Evolutionary conservation across 2,113 vertebrate genomes (phyloP).

Genomic region (Dolichotis patagonum): DNA sequence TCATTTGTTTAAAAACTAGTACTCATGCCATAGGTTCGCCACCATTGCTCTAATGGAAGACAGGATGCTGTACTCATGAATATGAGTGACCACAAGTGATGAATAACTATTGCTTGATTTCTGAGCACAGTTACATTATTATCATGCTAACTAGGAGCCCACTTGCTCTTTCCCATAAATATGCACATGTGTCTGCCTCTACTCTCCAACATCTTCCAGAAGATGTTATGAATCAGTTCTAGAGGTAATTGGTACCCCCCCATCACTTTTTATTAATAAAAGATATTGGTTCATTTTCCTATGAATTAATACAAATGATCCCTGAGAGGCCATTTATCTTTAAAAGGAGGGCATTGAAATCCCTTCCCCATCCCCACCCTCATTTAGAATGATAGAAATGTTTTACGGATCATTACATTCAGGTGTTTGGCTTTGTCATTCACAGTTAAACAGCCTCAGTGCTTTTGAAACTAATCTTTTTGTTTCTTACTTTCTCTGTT

Average conservation of each 20-base stretch:
- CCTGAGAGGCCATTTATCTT: not conserved
- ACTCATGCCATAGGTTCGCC: not conserved
- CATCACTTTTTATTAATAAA: not conserved
- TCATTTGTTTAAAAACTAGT: not conserved
- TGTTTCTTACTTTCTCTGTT: not conserved
- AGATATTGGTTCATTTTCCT: not conserved
- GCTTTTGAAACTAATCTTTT: constrained; percentile 4
- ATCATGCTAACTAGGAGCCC: not conserved
- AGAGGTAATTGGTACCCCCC: not conserved
- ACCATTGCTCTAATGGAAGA: not conserved
- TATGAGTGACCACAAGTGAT: not conserved
- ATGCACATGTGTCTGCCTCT: not conserved
- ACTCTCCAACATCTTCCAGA: not conserved
- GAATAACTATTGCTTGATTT: not conserved
- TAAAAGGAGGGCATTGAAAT: not conserved
- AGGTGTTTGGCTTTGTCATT: constrained; percentile 23
- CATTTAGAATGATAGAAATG: not conserved
- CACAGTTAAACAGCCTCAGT: not conserved
- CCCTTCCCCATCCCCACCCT: not conserved
- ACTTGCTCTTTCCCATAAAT: not conserved
- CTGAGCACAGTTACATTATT: not conserved
- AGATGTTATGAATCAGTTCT: not conserved
- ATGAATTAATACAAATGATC: constrained; percentile 41
- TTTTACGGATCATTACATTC: not conserved
- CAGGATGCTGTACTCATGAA: not conserved